Evolutionary conservation across 2,888 invertebrate species (phyloP).

Genomic region (Laothoe populi): DNA sequence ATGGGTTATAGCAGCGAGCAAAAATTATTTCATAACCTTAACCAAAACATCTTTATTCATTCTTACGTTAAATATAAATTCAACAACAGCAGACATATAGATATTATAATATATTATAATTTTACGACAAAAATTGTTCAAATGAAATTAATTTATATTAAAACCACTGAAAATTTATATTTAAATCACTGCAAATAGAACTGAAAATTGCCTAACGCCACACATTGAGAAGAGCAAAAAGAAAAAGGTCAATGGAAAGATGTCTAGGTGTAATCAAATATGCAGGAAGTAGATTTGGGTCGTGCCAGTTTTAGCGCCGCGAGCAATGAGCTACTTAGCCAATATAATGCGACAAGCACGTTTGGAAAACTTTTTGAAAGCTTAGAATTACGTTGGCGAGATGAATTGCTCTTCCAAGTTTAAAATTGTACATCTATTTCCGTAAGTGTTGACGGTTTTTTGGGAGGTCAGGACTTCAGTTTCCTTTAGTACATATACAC

Average conservation of each 20-base stretch:
- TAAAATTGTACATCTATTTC: not conserved
- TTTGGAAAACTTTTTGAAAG: conserved; percentile 18
- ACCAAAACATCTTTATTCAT: too few relatives aligned
- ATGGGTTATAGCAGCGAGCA: too few relatives aligned
- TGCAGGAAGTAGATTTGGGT: conserved; percentile 38
- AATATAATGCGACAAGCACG: conserved; percentile 26
- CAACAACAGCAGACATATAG: too few relatives aligned
- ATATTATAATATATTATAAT: too few relatives aligned
- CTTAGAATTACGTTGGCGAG: conserved; percentile 13
- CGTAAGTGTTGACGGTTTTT: conserved; percentile 1
- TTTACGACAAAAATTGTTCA: too few relatives aligned
- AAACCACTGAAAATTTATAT: too few relatives aligned
- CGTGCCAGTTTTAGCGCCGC: conserved; percentile 25
- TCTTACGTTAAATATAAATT: too few relatives aligned
- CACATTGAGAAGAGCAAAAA: not conserved
- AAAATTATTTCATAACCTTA: too few relatives aligned
- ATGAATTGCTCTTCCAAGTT: conserved; percentile 18
- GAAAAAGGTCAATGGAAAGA: conserved; percentile 34
- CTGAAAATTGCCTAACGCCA: too few relatives aligned
- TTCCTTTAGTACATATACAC: too few relatives aligned
- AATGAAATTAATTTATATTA: too few relatives aligned
- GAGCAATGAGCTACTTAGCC: conserved; percentile 26
- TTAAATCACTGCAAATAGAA: too few relatives aligned
- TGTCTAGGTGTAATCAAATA: conserved; percentile 37
- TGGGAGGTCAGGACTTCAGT: not conserved